phyloP scores from a whole-genome alignment of 2,113 vertebrate species.

The Carettochelys insculpta region DNA sequence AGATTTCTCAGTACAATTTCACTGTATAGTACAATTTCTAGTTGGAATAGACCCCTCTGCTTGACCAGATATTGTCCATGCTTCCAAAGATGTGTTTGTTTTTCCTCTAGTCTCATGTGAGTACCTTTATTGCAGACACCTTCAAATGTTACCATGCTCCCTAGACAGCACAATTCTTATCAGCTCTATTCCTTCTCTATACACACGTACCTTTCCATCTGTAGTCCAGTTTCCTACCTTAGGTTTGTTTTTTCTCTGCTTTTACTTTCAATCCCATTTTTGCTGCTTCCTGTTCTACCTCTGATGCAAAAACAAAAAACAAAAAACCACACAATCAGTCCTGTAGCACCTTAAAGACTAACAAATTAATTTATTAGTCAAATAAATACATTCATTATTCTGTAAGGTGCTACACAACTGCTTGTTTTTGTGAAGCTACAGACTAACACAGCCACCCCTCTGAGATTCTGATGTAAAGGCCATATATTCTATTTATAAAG shows the following conservation, averaged over 20 bases:
- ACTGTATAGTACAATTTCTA: not conserved
- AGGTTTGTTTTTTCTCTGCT: not conserved
- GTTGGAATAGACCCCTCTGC: not conserved
- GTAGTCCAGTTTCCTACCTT: not conserved
- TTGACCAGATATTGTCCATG: not conserved
- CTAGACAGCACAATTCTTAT: not conserved
- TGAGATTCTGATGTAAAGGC: not conserved
- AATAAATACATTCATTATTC: no score
- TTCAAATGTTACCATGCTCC: not conserved
- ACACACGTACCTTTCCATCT: not conserved
- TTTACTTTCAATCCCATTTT: not conserved
- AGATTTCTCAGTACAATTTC: not conserved
- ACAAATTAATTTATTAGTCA: no score
- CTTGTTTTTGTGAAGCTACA: no score
- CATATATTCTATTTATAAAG: not conserved
- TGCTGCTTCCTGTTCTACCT: not conserved
- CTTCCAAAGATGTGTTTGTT: not conserved
- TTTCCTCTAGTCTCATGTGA: not conserved
- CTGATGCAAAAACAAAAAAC: no score
- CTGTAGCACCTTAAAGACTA: no score
- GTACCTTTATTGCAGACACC: not conserved
- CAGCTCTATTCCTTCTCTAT: not conserved
- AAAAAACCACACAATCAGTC: no score
- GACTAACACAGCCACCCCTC: no score
- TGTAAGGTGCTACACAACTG: no score